A percentile compares a stretch with the other conserved stretches of the same genome.
Evolutionary conservation across 2,113 vertebrate genomes (phyloP).

Genomic region (Lepidiolamprologus cunningtoni): DNA sequence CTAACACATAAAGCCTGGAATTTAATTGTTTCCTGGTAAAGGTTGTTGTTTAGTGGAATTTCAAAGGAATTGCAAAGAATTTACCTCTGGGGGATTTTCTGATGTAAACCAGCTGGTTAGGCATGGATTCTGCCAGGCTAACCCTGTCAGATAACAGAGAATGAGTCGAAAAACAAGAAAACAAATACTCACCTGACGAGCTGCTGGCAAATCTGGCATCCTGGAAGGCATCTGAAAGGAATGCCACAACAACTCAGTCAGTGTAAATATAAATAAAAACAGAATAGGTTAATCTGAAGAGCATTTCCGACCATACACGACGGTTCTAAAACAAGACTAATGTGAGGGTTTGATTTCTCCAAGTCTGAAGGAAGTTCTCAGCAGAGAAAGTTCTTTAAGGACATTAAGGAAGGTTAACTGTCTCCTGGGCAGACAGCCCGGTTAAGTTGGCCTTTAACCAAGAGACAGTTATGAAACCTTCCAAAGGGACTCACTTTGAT

Average conservation of each 20-base stretch:
- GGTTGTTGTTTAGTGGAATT: background rate
- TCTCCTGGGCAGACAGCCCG: background rate
- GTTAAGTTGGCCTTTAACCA: slow-evolving; percentile 21
- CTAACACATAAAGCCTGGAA: background rate
- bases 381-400: background rate
- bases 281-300: background rate
- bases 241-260: slow-evolving; percentile 3
- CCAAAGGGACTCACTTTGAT: background rate
- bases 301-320: background rate
- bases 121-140: background rate
- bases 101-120: background rate
- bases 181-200: slow-evolving; percentile 85
- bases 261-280: background rate
- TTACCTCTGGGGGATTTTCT: rapidly evolving
- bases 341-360: background rate
- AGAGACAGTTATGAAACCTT: slow-evolving; percentile 1
- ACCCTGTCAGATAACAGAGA: background rate
- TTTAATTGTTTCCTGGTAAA: background rate
- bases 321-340: background rate
- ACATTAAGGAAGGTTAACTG: slow-evolving; percentile 18
- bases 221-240: slow-evolving; percentile 92
- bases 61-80: background rate
- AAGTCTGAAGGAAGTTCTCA: background rate
- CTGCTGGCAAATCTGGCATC: slow-evolving; percentile 99
- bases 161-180: background rate